Conservation (phyloP, 2,888 invertebrate species). For the Ganaspis brasiliensis region DNA sequence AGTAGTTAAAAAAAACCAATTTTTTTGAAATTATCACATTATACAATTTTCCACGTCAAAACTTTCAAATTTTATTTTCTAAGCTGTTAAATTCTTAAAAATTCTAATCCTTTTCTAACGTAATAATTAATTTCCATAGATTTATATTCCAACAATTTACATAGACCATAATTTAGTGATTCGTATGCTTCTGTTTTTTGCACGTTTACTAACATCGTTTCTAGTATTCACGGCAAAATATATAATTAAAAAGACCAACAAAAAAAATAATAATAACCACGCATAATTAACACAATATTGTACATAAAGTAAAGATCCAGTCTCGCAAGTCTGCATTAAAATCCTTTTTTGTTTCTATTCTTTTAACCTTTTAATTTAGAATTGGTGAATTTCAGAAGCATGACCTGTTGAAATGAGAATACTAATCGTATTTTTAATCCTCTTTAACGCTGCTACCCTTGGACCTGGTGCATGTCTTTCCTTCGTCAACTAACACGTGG, state of each 20-base stretch:
- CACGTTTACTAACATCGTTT: constrained; percentile 1
- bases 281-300: neutral
- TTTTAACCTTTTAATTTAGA: neutral
- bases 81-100: no score
- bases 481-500: constrained; percentile 57
- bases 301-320: constrained; percentile 1
- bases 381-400: constrained; percentile 39
- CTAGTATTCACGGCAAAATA: neutral
- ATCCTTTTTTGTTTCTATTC: neutral
- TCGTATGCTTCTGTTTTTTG: neutral
- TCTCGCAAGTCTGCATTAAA: neutral
- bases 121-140: no score
- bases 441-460: constrained; percentile 67
- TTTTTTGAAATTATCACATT: no score
- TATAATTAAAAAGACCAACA: neutral
- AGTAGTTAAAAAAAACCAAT: no score
- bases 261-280: neutral
- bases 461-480: constrained; percentile 58
- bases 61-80: no score
- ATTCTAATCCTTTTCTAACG: no score
- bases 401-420: constrained; percentile 39
- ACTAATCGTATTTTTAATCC: constrained; percentile 63
- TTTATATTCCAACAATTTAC: neutral
- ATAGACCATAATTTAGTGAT: no score
- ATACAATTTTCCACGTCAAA: no score